Percentiles rank a stretch among this genome's conserved stretches.
These are phyloP conservation scores for Ischnus inquisitorius DNA, from an alignment of 2,888 invertebrate genomes.

Conservation along the genomic window DNA sequence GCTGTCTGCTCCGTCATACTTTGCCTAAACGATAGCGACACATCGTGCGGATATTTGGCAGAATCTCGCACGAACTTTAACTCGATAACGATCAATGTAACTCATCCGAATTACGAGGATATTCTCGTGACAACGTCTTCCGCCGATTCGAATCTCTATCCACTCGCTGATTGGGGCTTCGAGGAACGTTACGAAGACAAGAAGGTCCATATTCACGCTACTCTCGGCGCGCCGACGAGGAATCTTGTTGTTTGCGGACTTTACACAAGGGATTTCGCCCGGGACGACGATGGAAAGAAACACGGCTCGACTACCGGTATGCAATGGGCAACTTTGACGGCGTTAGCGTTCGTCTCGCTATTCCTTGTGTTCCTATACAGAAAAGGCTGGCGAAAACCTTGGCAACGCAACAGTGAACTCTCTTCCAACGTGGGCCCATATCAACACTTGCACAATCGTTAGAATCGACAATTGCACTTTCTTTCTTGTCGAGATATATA, in stretches of 20 bases:
- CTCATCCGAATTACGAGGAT: constrained; percentile 68
- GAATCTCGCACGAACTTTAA: constrained; percentile 70
- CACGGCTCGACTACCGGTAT: constrained; percentile 17
- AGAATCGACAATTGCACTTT: background rate
- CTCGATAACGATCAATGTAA: constrained; percentile 71
- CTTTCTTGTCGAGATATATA: background rate
- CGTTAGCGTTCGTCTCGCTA: constrained; percentile 59
- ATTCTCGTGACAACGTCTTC: constrained; percentile 73
- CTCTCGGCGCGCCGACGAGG: constrained; percentile 58
- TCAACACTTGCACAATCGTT: constrained; percentile 44
- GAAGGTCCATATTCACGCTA: constrained; percentile 66
- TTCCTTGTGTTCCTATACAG: constrained; percentile 63
- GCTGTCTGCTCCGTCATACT: constrained; percentile 81
- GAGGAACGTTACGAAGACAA: constrained; percentile 53
- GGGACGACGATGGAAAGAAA: constrained; percentile 31
- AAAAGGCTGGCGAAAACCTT: constrained; percentile 67
- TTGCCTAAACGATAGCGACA: constrained; percentile 76
- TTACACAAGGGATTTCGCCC: constrained; percentile 72
- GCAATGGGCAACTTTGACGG: constrained; percentile 63
- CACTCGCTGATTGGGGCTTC: constrained; percentile 72
- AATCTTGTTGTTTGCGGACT: constrained; percentile 77
- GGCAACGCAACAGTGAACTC: constrained; percentile 57
- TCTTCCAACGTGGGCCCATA: constrained; percentile 58
- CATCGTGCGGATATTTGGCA: constrained; percentile 75
- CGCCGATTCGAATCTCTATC: constrained; percentile 67